phyloP scores from a whole-genome alignment of 53 echinoderm and acorn worm genomes.

The Paracentrotus lividus region DNA sequence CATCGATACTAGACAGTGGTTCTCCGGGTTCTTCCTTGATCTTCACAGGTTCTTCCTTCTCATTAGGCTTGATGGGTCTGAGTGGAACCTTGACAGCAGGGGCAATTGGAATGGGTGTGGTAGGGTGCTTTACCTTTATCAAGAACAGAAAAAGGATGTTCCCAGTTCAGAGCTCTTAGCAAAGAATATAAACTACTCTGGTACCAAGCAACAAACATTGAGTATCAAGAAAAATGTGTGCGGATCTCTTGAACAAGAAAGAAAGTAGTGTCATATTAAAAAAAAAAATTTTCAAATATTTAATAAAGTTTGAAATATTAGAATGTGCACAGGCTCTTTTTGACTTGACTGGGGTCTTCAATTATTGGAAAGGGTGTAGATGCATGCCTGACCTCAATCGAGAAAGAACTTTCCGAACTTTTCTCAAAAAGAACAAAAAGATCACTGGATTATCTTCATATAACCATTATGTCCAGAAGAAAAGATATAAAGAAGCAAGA shows the following conservation, averaged over 20 bases:
- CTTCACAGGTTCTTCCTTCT: slow-evolving; percentile 33
- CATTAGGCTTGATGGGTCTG: slow-evolving; percentile 35
- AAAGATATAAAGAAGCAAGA: background rate
- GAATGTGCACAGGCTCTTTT: no score
- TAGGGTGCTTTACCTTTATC: slow-evolving; percentile 40
- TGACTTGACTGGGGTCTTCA: no score
- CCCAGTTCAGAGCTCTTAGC: background rate
- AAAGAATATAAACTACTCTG: no score
- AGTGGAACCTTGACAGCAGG: slow-evolving; percentile 46
- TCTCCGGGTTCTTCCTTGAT: slow-evolving; percentile 60
- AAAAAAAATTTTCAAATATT: no score
- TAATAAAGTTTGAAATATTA: no score
- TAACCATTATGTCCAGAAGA: background rate
- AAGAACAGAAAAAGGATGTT: background rate
- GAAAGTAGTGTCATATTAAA: no score
- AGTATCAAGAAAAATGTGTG: no score
- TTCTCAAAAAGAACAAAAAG: background rate
- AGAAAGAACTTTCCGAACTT: background rate
- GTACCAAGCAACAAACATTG: no score
- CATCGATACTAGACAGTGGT: slow-evolving; percentile 83
- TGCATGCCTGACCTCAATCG: background rate
- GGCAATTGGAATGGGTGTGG: slow-evolving; percentile 50
- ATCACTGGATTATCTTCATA: background rate
- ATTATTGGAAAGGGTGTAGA: background rate
- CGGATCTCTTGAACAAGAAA: no score